Evolutionary conservation across 2,888 invertebrate genomes (phyloP).

Genomic region (Ormia ochracea): DNA sequence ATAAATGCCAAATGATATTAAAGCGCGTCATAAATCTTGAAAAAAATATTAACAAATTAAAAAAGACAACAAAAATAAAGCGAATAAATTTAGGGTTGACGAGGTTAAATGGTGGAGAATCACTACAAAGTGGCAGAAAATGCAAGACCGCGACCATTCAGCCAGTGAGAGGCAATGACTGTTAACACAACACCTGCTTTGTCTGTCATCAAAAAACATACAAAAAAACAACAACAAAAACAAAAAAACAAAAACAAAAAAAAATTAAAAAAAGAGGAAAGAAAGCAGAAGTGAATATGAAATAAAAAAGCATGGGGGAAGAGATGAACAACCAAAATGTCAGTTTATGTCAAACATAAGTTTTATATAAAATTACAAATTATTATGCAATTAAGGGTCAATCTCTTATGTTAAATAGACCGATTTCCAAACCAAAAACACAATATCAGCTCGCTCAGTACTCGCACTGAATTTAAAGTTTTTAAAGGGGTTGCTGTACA

Average conservation of each 20-base stretch:
- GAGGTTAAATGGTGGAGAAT: slow-evolving; percentile 29
- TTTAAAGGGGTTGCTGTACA: neutral
- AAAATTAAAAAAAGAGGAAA: slow-evolving; percentile 8
- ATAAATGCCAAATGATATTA: slow-evolving; percentile 70
- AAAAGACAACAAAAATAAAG: neutral
- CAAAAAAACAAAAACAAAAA: too few species aligned
- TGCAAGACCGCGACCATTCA: too few species aligned
- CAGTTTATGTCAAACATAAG: slow-evolving; percentile 6
- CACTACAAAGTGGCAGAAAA: slow-evolving; percentile 7
- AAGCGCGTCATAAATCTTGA: slow-evolving; percentile 70
- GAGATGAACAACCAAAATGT: neutral
- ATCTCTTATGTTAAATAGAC: neutral
- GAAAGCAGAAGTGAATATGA: neutral
- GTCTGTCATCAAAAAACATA: neutral
- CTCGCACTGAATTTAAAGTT: neutral
- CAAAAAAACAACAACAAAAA: too few species aligned
- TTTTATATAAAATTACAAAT: slow-evolving; percentile 2
- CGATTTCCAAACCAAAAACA: neutral
- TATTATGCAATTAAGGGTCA: slow-evolving; percentile 30
- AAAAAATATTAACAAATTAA: slow-evolving; percentile 5
- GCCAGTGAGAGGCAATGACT: neutral
- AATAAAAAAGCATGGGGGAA: neutral
- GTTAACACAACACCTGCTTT: slow-evolving; percentile 31
- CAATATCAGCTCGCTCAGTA: neutral
- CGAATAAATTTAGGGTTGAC: slow-evolving; percentile 25